Percentiles rank a stretch among this genome's conserved stretches.
Conservation (phyloP, 1,140 invertebrate species). For the Papilio machaon region DNA sequence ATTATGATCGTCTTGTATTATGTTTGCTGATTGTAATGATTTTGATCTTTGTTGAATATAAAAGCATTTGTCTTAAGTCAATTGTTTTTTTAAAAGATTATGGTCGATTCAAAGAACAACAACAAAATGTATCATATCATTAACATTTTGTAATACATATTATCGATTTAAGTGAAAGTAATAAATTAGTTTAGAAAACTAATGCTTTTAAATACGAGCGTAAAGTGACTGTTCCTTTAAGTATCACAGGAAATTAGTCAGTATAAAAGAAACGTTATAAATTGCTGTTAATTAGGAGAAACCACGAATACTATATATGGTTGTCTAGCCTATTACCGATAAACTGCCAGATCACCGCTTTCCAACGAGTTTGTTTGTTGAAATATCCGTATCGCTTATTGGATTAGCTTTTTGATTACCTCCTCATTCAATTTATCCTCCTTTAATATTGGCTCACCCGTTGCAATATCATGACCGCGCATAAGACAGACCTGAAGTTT, state of each 20-base stretch:
- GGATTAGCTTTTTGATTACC: background rate
- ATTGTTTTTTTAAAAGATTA: background rate
- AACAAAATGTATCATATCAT: background rate
- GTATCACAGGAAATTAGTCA: conserved; percentile 28
- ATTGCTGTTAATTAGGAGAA: conserved; percentile 37
- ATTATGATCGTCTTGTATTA: background rate
- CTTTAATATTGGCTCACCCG: no score
- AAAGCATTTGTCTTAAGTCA: background rate
- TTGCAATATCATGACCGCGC: no score
- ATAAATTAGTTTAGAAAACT: conserved; percentile 27
- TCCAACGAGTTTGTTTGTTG: conserved; percentile 29
- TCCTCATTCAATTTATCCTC: conserved; percentile 30
- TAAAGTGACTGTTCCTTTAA: conserved; percentile 26
- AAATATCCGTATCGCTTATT: conserved; percentile 25
- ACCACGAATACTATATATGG: conserved; percentile 25
- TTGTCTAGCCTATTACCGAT: conserved; percentile 34
- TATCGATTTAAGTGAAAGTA: conserved; percentile 18
- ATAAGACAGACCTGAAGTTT: no score
- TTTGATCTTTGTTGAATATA: background rate
- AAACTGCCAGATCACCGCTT: conserved; percentile 30
- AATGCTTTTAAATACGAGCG: conserved; percentile 1
- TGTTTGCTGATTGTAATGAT: background rate
- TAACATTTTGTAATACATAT: background rate
- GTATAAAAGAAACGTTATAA: conserved; percentile 34
- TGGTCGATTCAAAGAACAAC: background rate